Evolutionary conservation across 2,113 vertebrate genomes (phyloP).

Genomic region (Anser cygnoides): DNA sequence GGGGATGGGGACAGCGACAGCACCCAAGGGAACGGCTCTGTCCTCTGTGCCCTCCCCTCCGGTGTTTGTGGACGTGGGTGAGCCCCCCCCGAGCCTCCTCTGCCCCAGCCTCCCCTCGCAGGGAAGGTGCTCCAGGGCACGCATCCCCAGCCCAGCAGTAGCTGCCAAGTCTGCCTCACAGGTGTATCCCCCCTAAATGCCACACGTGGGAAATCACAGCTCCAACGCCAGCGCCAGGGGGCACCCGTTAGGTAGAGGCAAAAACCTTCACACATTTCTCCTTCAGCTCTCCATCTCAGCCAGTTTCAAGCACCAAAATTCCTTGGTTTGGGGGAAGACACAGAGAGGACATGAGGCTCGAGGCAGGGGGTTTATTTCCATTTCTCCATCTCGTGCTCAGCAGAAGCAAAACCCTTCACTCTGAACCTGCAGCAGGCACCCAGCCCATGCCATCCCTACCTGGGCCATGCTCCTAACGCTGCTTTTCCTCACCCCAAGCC

Average conservation of each 20-base stretch:
- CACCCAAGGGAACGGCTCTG: too few species aligned
- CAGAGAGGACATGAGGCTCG: background rate
- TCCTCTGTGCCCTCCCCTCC: too few species aligned
- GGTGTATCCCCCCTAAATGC: background rate
- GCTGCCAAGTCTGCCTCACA: background rate
- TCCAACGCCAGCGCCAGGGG: background rate
- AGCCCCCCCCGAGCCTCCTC: too few species aligned
- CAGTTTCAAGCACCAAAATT: background rate
- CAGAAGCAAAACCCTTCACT: background rate
- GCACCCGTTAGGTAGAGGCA: background rate
- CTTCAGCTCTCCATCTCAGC: background rate
- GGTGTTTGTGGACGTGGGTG: too few species aligned
- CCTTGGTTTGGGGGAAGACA: background rate
- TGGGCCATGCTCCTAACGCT: background rate
- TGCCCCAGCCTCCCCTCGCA: too few species aligned
- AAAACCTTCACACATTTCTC: background rate
- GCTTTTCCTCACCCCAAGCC: background rate
- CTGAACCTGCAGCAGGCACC: background rate
- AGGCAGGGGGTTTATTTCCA: background rate
- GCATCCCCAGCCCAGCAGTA: background rate
- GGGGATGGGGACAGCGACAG: too few species aligned
- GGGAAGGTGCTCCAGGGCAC: too few species aligned
- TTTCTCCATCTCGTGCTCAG: background rate
- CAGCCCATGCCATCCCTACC: background rate
- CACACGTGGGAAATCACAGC: background rate